Conservation (phyloP, 2,113 vertebrate genomes). For the Reinhardtius hippoglossoides region DNA sequence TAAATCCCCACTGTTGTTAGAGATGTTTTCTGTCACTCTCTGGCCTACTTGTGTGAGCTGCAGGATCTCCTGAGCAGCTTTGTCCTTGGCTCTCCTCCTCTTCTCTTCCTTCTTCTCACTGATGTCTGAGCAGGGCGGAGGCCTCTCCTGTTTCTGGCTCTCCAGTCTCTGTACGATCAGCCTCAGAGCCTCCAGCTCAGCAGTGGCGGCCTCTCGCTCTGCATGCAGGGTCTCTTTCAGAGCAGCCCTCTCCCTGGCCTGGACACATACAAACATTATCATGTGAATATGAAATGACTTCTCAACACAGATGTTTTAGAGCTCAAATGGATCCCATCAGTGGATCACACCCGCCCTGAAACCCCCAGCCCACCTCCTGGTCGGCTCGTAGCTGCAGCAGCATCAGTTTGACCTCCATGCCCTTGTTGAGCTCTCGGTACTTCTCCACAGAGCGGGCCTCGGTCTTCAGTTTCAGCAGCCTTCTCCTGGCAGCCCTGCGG, state of each 20-base stretch:
- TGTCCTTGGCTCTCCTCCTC: slow-evolving; percentile 62
- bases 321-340: neutral
- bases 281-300: neutral
- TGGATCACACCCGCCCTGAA: neutral
- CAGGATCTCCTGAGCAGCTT: slow-evolving; percentile 67
- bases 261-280: neutral
- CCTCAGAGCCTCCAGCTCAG: slow-evolving; percentile 76
- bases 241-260: slow-evolving; percentile 77
- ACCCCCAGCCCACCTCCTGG: slow-evolving; percentile 71
- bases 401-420: slow-evolving; percentile 85
- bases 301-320: neutral
- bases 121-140: slow-evolving; percentile 29
- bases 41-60: slow-evolving; percentile 73
- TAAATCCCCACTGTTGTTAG: too few species aligned
- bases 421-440: slow-evolving; percentile 83
- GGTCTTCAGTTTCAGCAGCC: slow-evolving; percentile 74
- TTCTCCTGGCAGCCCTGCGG: slow-evolving; percentile 69
- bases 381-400: slow-evolving; percentile 83
- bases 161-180: slow-evolving; percentile 63
- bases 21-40: too few species aligned
- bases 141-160: slow-evolving; percentile 35
- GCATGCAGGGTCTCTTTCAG: slow-evolving; percentile 74
- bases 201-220: slow-evolving; percentile 54
- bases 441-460: slow-evolving; percentile 79
- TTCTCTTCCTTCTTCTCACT: slow-evolving; percentile 71